Evolutionary conservation across 2,113 vertebrate species (phyloP), one percentile per base, ranked within the genome.

Genomic region (Eidolon helvum): DNA sequence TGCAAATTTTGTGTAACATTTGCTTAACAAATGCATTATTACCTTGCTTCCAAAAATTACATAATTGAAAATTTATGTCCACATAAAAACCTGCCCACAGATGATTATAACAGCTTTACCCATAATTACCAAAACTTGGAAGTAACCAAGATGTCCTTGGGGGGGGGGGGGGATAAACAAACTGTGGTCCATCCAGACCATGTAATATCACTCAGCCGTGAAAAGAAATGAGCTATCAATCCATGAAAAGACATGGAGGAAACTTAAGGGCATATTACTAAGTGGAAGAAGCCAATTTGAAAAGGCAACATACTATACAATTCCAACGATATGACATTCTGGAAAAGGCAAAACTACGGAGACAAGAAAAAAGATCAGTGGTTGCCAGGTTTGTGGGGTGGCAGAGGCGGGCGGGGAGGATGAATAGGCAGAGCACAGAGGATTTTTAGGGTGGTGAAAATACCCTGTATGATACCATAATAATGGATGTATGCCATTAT

Each of bases 11-110:
- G 11, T 43, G 2, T 77, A 88, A 87, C 63, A 50, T 92, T 92
- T 96, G 80, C 80, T 61, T 72, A 91, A 90, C 55, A 82, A 94
- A 94, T 77, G 50, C 91, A 83, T 68, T 66, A 92, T 92, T 82
- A 68, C 63, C 72, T 74, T 95, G 72, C 15, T 90, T 69, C 57
- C 15, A 30, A 93, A 97, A 79, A 89, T 87, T 78, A 89, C 61
- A 83, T 22, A 94, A 97, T 30, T 92, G 77, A 83, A 87, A 68
- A 92, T 53, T 33, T 59, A 69, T 22, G 66, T n/a, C 77, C 78
- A 88, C 40, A 75, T 21, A 69, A 77, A 92, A 65, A 50, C 75
- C 40, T 40, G 33, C 19, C 45, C 19, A 59, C 4, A 0, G 68
- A 65, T 48, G 57, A 68, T 66, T 75, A 83, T 1, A 40, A 48